Evolutionary conservation across 2,113 vertebrate species (phyloP).

Genomic region (Pantherophis guttatus): DNA sequence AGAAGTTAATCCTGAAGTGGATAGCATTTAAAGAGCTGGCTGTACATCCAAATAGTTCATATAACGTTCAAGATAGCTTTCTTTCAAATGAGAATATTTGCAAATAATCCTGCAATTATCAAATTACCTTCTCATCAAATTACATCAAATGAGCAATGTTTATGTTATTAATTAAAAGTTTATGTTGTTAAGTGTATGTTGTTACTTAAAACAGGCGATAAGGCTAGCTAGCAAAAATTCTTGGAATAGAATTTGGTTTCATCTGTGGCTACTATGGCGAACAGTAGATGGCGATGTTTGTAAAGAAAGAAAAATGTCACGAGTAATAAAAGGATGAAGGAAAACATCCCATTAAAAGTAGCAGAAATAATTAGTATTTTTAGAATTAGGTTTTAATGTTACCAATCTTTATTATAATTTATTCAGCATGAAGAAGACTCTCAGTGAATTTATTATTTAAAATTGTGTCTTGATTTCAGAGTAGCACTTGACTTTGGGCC

Average conservation of each 20-base stretch:
- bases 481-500: neutral
- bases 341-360: neutral
- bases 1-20: neutral
- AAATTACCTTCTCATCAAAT: neutral
- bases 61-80: neutral
- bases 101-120: neutral
- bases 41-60: neutral
- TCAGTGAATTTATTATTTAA: neutral
- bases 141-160: neutral
- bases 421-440: neutral
- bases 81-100: neutral
- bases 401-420: neutral
- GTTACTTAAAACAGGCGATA: conserved; percentile 22
- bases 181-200: neutral
- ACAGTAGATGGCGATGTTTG: conserved; percentile 15
- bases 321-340: neutral
- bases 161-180: conserved; percentile 18
- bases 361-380: neutral
- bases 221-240: neutral
- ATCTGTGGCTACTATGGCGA: neutral
- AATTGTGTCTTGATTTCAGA: neutral
- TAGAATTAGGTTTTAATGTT: neutral
- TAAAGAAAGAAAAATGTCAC: neutral
- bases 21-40: neutral
- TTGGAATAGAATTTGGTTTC: neutral